These are phyloP conservation scores for Ectemnius cavifrons DNA, from an alignment of 2,888 invertebrate genomes.

Conservation along the genomic window DNA sequence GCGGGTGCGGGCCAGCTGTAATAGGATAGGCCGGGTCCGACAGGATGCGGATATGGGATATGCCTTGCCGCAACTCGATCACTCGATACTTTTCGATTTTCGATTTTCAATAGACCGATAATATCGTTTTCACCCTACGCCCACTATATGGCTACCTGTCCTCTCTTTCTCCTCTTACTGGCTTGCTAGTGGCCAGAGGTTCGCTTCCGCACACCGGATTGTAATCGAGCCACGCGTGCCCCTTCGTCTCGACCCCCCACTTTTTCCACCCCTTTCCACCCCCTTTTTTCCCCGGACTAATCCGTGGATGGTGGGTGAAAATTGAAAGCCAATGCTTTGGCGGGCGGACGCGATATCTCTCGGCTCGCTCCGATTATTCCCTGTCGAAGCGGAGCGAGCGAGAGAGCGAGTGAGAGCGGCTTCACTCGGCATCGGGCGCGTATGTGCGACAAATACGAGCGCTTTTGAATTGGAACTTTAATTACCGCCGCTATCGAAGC, in stretches of 20 bases:
- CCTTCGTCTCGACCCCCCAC: conserved; percentile 7
- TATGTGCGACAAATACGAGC: conserved; percentile 46
- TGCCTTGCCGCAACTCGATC: conserved; percentile 54
- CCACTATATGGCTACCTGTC: conserved; percentile 17
- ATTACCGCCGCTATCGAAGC: conserved; percentile 50
- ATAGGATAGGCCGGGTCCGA: conserved; percentile 44
- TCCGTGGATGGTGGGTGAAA: conserved; percentile 53
- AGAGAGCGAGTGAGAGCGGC: too few species aligned
- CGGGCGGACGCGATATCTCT: conserved; percentile 31
- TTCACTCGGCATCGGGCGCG: neutral
- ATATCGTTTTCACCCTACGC: conserved; percentile 47
- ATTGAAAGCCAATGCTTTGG: conserved; percentile 56
- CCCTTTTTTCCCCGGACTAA: conserved; percentile 28
- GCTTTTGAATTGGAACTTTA: conserved; percentile 57
- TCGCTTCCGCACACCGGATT: too few species aligned
- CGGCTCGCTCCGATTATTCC: neutral
- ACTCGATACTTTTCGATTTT: conserved; percentile 62
- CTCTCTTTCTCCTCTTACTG: neutral
- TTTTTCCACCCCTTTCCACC: conserved; percentile 4
- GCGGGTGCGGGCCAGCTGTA: conserved; percentile 17
- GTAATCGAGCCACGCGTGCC: neutral
- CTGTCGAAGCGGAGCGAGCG: too few species aligned
- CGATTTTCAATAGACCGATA: conserved; percentile 63
- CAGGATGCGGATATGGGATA: conserved; percentile 27
- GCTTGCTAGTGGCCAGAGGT: too few species aligned